phyloP scores from a whole-genome alignment of 2,888 invertebrate genomes.

The Anagyrus pseudococci region DNA sequence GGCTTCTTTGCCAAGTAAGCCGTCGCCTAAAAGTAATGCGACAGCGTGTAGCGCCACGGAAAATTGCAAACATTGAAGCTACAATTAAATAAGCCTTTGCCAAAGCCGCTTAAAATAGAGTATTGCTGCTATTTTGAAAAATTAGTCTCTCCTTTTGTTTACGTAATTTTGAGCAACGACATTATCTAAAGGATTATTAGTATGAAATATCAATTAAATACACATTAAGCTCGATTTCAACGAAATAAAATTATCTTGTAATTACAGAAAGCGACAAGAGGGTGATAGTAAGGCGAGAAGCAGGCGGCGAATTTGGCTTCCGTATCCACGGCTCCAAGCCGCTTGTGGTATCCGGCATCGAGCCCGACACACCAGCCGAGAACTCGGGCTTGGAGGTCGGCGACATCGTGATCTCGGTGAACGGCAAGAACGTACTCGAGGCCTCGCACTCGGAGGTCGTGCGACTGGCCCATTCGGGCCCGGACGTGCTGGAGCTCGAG shows the following conservation, averaged over 20 bases:
- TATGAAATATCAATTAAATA: too few relatives aligned
- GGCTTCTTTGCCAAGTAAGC: conserved; percentile 17
- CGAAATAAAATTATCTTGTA: too few relatives aligned
- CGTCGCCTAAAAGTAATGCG: conserved; percentile 11
- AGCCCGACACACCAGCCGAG: conserved; percentile 93
- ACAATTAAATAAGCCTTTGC: too few relatives aligned
- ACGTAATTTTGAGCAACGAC: too few relatives aligned
- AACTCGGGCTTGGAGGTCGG: conserved; percentile 91
- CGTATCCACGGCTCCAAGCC: conserved; percentile 95
- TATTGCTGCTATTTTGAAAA: too few relatives aligned
- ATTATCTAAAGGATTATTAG: too few relatives aligned
- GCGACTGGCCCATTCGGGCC: conserved; percentile 87
- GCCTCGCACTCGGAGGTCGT: conserved; percentile 94
- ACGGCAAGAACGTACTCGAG: conserved; percentile 89
- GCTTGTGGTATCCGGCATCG: conserved; percentile 95
- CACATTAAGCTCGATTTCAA: too few relatives aligned
- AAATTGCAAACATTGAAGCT: neutral
- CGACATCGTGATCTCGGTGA: conserved; percentile 91
- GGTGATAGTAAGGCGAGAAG: conserved; percentile 80
- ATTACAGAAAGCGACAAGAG: conserved; percentile 85
- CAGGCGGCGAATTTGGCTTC: conserved; percentile 89
- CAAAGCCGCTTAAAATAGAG: too few relatives aligned
- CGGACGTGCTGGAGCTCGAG: conserved; percentile 85
- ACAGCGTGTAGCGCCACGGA: conserved; percentile 16
- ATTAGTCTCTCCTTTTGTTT: too few relatives aligned